Conservation (phyloP, 2,113 vertebrate genomes). For the Leptosomus discolor region DNA sequence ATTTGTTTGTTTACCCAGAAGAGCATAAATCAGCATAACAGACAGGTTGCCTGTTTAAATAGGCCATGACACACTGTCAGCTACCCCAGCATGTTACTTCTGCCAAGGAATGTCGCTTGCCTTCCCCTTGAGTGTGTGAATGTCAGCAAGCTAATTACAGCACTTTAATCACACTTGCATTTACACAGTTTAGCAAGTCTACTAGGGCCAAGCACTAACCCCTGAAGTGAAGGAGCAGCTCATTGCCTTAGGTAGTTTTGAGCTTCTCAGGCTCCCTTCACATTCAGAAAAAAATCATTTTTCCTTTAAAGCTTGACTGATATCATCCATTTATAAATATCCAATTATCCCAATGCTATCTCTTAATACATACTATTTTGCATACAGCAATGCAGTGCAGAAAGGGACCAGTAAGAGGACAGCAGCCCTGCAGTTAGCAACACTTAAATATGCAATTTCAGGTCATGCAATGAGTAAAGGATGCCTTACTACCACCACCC, state of each 20-base stretch:
- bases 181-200: conserved; percentile 23
- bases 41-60: conserved; percentile 15
- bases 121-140: background rate
- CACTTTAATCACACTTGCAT: background rate
- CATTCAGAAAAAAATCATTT: background rate
- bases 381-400: background rate
- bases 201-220: background rate
- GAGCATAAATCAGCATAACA: conserved; percentile 10
- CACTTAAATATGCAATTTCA: background rate
- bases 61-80: conserved; percentile 23
- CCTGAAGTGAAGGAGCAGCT: background rate
- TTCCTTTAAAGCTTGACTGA: conserved; percentile 12
- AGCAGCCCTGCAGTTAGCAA: background rate
- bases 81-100: background rate
- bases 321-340: conserved; percentile 40
- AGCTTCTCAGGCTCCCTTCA: background rate
- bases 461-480: background rate
- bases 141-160: background rate
- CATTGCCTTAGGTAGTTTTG: background rate
- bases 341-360: background rate
- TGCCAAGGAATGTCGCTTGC: conserved; percentile 9
- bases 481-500: background rate
- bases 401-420: background rate
- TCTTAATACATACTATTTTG: background rate
- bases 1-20: conserved; percentile 10